Base-by-base conservation (phyloP, 2,113 vertebrate species). In the Nannobrachium achirus region DNA sequence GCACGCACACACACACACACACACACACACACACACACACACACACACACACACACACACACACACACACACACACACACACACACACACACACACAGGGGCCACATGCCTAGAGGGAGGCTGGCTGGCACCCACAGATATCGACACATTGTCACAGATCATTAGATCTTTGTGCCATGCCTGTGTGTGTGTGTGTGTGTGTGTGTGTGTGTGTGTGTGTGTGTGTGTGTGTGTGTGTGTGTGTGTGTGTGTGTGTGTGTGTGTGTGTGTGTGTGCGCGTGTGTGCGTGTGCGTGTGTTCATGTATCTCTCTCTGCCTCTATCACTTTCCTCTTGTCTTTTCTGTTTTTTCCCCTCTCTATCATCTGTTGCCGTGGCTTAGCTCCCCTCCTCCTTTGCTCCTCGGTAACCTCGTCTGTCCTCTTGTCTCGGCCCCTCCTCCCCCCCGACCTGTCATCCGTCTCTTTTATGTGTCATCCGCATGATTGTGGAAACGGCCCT, bases 111-210 rank as follows among this genome's bases (percentile, higher is more conserved):
- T 63, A 56, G 56, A 66, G 49, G 71, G 73, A 82, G 72, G 67
- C 69, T 71, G 76, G 73, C 75, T 86, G 79, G 75, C 84, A 83
- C 79, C 76, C 73, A 69, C 64, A 73, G 72, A 75, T 79, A 86
- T 75, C 69, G 76, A 79, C 73, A 75, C 76, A 10, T n/a, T 56
- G 55, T 57, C 63, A 69, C 42, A 73, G 63, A 78, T 81, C 74
- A 78, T 88, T 86, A 81, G 66, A 45, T 16, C 41, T 14, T 56
- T 25, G 25, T 25, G 25, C 25, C 2, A 8, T 58, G 51, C 42
- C 18, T 69, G 62, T 38, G 48, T 25, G 44, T 45, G 11, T 58
- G 52, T 49, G 25, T 14, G 49, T 20, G 56, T 51, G 10, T 42
- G 13, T 7, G 56, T 38, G n/a, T 44, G 7, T 52, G 11, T 38